These are phyloP conservation scores for Gnathonemus longibarbis DNA, from an alignment of 2,113 vertebrate species.

Conservation along the genomic window DNA sequence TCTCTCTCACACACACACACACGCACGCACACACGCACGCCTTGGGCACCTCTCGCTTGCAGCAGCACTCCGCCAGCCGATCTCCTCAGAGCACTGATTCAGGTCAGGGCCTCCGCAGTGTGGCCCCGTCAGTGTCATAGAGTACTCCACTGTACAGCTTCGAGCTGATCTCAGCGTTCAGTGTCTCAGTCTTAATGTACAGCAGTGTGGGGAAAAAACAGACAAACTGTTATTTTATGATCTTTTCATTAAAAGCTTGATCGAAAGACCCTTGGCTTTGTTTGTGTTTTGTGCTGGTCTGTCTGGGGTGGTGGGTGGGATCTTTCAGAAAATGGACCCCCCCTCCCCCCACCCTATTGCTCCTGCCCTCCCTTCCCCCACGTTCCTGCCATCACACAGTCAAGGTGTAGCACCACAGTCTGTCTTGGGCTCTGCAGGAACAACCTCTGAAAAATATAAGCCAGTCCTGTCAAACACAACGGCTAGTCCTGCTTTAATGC, in stretches of 20 bases:
- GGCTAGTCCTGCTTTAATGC: too few species aligned
- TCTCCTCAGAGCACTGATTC: constrained; percentile 78
- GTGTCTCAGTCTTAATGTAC: constrained; percentile 99
- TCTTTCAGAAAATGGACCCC: neutral
- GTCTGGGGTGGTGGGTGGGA: neutral
- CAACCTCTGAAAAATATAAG: neutral
- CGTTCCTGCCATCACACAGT: neutral
- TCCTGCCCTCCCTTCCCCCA: neutral
- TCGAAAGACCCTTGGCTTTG: constrained; percentile 63
- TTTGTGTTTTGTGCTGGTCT: neutral
- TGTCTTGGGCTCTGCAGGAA: neutral
- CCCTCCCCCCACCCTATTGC: neutral
- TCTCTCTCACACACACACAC: neutral
- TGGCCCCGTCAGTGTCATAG: constrained; percentile 76
- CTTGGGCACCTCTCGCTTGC: constrained; percentile 46
- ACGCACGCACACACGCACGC: constrained; percentile 23
- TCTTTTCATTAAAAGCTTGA: constrained; percentile 99
- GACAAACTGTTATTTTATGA: constrained; percentile 97
- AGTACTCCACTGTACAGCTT: constrained; percentile 59
- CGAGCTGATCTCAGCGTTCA: constrained; percentile 86
- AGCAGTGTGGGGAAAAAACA: constrained; percentile 73
- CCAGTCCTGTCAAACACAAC: neutral
- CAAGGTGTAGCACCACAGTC: neutral
- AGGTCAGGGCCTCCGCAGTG: constrained; percentile 72
- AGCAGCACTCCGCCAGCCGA: constrained; percentile 71